Percentiles rank a stretch among this genome's conserved stretches.
Conservation (phyloP, 1,140 invertebrate species). For the Wasmannia auropunctata region DNA sequence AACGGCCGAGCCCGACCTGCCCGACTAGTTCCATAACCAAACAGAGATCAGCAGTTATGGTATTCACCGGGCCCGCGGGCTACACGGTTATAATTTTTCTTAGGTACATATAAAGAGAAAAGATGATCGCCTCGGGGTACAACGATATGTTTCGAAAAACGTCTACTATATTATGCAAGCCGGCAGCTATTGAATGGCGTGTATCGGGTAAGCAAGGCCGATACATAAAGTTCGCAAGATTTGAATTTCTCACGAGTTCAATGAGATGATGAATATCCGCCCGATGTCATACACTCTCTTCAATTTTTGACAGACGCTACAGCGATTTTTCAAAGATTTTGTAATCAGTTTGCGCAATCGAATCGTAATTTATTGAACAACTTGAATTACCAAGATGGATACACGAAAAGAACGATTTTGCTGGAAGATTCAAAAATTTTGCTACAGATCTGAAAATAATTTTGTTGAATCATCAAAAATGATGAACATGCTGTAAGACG, state of each 20-base stretch:
- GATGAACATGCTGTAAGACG: too few species aligned
- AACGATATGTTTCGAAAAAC: constrained; percentile 43
- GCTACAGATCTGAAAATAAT: too few species aligned
- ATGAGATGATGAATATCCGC: background rate
- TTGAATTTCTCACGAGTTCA: constrained; percentile 48
- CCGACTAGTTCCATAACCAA: constrained; percentile 44
- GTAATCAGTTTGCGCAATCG: background rate
- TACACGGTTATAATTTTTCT: constrained; percentile 65
- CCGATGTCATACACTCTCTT: background rate
- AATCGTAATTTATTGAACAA: background rate
- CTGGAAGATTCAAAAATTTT: too few species aligned
- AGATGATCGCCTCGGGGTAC: constrained; percentile 33
- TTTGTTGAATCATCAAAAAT: too few species aligned
- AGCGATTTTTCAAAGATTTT: background rate
- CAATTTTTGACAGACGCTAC: background rate
- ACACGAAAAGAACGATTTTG: too few species aligned
- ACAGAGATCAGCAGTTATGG: constrained; percentile 67
- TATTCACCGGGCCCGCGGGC: constrained; percentile 23
- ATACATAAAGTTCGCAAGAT: background rate
- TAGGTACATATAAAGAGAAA: constrained; percentile 49
- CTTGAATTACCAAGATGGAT: background rate
- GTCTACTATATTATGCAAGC: constrained; percentile 34
- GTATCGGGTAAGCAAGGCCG: constrained; percentile 13
- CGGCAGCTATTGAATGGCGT: background rate
- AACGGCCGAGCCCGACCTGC: constrained; percentile 44